Conservation (phyloP, 2,888 invertebrate species). For the Drosophila trichaetosa region DNA sequence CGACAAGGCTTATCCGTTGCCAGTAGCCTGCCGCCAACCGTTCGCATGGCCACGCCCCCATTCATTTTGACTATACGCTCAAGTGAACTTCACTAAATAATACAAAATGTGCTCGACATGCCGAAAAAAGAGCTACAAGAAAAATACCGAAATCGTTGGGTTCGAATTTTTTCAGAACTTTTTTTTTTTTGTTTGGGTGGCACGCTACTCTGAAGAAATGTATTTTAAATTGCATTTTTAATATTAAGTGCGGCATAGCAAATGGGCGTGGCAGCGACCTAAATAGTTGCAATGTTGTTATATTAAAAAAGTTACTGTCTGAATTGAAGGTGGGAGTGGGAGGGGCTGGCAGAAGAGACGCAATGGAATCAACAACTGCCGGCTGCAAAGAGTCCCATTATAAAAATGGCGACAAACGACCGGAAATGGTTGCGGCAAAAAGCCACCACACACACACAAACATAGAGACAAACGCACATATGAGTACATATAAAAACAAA, state of each 20-base stretch:
- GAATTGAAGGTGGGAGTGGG: neutral
- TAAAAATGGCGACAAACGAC: constrained; percentile 78
- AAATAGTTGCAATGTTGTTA: constrained; percentile 70
- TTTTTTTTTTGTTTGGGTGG: neutral
- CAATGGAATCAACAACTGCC: constrained; percentile 69
- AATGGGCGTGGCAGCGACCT: constrained; percentile 54
- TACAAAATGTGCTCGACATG: constrained; percentile 43
- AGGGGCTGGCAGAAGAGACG: neutral
- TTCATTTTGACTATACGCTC: constrained; percentile 67
- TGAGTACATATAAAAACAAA: constrained; percentile 25
- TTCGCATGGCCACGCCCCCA: constrained; percentile 41
- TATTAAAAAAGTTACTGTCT: constrained; percentile 57
- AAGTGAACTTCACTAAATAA: constrained; percentile 70
- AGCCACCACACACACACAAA: constrained; percentile 37
- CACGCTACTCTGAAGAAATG: constrained; percentile 15
- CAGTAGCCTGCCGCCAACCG: constrained; percentile 3
- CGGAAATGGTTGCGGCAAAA: constrained; percentile 68
- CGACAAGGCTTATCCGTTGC: constrained; percentile 70
- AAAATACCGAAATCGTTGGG: constrained; percentile 32
- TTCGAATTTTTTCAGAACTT: constrained; percentile 35
- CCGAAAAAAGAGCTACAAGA: constrained; percentile 14
- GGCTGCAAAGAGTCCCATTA: constrained; percentile 60
- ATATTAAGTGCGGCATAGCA: constrained; percentile 44
- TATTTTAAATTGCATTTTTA: constrained; percentile 64
- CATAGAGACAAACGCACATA: constrained; percentile 27